Conservation (phyloP, 2,113 vertebrate genomes). For the Microcebus ravelobensis region DNA sequence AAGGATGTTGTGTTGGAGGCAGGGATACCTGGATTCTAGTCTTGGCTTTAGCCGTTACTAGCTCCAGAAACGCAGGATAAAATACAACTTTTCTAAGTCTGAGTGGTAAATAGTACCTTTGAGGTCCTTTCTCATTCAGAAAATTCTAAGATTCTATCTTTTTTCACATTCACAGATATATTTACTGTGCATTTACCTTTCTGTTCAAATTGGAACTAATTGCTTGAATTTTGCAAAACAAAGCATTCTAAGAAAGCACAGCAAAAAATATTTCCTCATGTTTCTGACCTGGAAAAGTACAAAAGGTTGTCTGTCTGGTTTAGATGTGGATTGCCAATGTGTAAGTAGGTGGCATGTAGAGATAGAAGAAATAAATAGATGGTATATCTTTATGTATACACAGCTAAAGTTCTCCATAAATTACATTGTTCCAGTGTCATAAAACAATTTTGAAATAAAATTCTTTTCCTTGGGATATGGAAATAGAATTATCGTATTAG, state of each 20-base stretch:
- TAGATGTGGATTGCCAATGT: not conserved
- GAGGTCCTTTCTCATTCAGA: not conserved
- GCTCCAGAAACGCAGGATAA: not conserved
- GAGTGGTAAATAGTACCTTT: not conserved
- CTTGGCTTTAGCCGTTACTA: not conserved
- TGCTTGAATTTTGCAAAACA: not conserved
- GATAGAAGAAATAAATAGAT: not conserved
- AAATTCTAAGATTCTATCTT: slow-evolving; percentile 1
- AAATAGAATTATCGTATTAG: not conserved
- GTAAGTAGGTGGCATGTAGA: rapidly evolving
- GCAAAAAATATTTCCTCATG: not conserved
- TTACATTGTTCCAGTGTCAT: not conserved
- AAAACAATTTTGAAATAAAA: not conserved
- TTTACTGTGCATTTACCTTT: not conserved
- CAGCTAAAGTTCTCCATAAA: not conserved
- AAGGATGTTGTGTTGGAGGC: not conserved
- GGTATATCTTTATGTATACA: not conserved
- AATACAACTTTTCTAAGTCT: not conserved
- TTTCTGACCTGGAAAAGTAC: not conserved
- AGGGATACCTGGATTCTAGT: not conserved
- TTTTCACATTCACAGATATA: not conserved
- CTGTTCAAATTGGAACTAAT: not conserved
- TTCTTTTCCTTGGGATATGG: not conserved
- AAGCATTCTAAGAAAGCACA: not conserved
- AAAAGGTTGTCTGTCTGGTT: not conserved